Base-by-base conservation (phyloP, 92 coral and sea anemone species). In the Bergia puertoricense region DNA sequence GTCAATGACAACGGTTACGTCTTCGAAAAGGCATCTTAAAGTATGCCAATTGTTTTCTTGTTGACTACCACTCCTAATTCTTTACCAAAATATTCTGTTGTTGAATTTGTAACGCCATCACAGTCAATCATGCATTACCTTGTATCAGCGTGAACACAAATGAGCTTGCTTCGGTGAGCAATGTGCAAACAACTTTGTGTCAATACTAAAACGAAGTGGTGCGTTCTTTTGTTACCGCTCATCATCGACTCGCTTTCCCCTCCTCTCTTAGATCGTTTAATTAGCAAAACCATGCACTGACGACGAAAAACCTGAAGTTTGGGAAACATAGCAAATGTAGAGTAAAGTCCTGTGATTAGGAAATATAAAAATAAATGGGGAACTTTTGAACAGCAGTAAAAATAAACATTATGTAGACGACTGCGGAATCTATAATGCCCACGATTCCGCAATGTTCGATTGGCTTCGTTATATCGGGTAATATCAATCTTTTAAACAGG, bases 51-150 rank as follows among this genome's bases (percentile, higher is more conserved):
- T 69, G 48, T 68, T 83, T 5, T 83, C 69, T 3, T 9, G 38
- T 16, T n/a, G 54, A 16, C 59, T 44, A 82, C 75, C 86, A 82
- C 86, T 82, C 77, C 77, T 71, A 82, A 43, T 82, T 82, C 72
- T 71, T 79, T 45, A 3, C 65, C 77, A 11, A 82, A 20, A 42
- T 67, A 2, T 82, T 22, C 65, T 73, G 46, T 84, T 84, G 87
- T 84, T 73, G 14, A 23, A 20, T 54, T 36, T 11, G 87, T 7
- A 48, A 84, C 67, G 79, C 79, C 79, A 71, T 40, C 56, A 84
- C 39, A 68, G 87, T 69, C 43, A 37, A 37, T 37, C 40, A 39
- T 74, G 40, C 18, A 37, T 37, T 39, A 5, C 23, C 42, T 37
- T 4, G 75, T 69, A 39, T 46, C 69, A 5, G 66, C 11, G 46